Base-by-base conservation (phyloP, 2,797 vertebrate species). In the Cygnus olor region DNA sequence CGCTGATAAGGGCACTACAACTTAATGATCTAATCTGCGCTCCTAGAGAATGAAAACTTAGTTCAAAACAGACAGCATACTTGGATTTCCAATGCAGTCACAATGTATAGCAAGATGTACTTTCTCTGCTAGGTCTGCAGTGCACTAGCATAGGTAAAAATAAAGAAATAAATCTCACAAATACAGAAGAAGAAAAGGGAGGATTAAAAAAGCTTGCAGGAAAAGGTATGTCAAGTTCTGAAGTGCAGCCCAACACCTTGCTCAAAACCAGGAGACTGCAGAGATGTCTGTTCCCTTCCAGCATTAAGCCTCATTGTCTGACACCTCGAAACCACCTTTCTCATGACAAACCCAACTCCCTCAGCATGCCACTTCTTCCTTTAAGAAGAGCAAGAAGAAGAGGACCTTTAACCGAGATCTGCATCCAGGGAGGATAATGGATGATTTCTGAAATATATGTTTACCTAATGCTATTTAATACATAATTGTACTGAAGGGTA, bases 1-100 rank as follows among this genome's bases (percentile, higher is more conserved):
- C 88, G 73, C 90, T 15, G 92, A 89, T 96, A 97, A 97, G 85
- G 80, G 70, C 38, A 36, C 51, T 79, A 81, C 53, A 95, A 96
- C 36, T 93, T 97, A 97, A 98, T 94, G 91, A 97, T 94, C 82
- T 96, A 87, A 97, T 98, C 95, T 97, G 64, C 95, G 96, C 94
- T 97, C 92, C 86, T 76, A 88, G 51, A 83, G 73, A 91, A 95
- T 44, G 12, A 68, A 97, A 80, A 49, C 34, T 93, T 54, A 92
- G 66, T 60, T 93, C 53, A 78, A 72, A 87, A 88, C 56, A 95
- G 74, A 90, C 15, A 81, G 54, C 74, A 83, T 61, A 56, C 69
- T 91, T 86, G 85, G 65, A 71, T 92, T 97, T 93, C 69, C 88
- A 72, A 56, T 77, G 85, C 51, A 95, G 78, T 49, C 73, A 85